phyloP scores from a whole-genome alignment of 2,888 invertebrate species.

The Pyrocoelia pectoralis region DNA sequence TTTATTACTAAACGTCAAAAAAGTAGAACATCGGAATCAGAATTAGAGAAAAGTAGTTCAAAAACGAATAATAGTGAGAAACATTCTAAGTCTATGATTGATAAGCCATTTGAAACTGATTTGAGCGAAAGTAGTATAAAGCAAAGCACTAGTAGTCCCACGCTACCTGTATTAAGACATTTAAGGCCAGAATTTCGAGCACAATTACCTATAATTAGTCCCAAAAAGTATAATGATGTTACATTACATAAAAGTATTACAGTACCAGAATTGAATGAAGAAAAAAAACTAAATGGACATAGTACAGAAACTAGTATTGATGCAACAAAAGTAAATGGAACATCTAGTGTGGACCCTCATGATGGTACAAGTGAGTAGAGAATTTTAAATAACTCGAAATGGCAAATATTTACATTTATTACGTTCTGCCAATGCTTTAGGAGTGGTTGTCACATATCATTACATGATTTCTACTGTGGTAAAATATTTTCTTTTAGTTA shows the following conservation, averaged over 20 bases:
- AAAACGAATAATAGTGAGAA: constrained; percentile 32
- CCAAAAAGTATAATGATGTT: constrained; percentile 60
- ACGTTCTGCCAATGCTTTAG: too few relatives aligned
- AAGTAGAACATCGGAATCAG: constrained; percentile 33
- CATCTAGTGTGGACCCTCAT: constrained; percentile 5
- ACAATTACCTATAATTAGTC: constrained; percentile 76
- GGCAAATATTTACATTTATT: too few relatives aligned
- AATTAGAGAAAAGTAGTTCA: constrained; percentile 18
- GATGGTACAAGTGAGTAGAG: constrained; percentile 14
- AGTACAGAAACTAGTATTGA: neutral
- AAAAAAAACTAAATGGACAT: constrained; percentile 51
- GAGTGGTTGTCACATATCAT: too few relatives aligned
- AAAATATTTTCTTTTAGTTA: too few relatives aligned
- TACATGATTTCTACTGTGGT: too few relatives aligned
- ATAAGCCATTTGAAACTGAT: constrained; percentile 35
- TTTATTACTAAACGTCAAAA: constrained; percentile 69
- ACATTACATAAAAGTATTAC: constrained; percentile 55
- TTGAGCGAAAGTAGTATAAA: constrained; percentile 53
- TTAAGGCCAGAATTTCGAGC: constrained; percentile 86
- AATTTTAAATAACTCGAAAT: too few relatives aligned
- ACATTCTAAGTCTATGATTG: constrained; percentile 49
- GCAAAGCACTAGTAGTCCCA: constrained; percentile 58
- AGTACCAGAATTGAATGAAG: constrained; percentile 53
- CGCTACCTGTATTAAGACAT: constrained; percentile 82
- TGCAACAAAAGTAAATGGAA: constrained; percentile 14